A percentile compares a stretch with the other conserved stretches of the same genome.
phyloP scores from a whole-genome alignment of 2,888 invertebrate genomes.

The Cactoblastis cactorum region DNA sequence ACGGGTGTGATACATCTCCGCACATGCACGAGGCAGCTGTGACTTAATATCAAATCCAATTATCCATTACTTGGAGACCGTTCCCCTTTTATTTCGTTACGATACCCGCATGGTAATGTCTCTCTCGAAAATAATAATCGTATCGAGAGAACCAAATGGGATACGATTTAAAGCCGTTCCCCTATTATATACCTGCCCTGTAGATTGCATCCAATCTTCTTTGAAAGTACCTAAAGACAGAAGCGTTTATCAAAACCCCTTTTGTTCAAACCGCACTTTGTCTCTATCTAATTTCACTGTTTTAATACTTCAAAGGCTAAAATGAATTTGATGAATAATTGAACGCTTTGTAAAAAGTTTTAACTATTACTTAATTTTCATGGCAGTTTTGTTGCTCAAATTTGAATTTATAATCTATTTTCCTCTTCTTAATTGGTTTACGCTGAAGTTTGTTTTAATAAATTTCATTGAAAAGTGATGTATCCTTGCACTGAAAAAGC shows the following conservation, averaged over 20 bases:
- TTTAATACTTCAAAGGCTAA: conserved; percentile 21
- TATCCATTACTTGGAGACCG: conserved; percentile 43
- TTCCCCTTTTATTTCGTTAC: conserved; percentile 49
- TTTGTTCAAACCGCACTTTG: conserved; percentile 27
- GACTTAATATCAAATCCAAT: conserved; percentile 49
- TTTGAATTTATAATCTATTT: background rate
- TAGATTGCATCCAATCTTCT: conserved; percentile 32
- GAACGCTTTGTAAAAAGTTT: conserved; percentile 4
- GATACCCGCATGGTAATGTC: conserved; percentile 52
- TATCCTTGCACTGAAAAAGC: too few species aligned
- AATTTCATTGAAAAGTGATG: background rate
- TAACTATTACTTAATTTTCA: background rate
- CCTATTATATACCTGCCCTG: conserved; percentile 37
- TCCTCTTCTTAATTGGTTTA: background rate
- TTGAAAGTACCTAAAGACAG: conserved; percentile 25
- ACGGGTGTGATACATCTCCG: conserved; percentile 14
- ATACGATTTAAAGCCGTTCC: conserved; percentile 27
- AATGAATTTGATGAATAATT: conserved; percentile 12
- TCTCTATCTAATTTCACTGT: conserved; percentile 26
- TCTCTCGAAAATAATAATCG: conserved; percentile 51
- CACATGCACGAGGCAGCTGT: conserved; percentile 38
- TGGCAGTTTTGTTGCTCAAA: background rate
- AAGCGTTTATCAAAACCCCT: conserved; percentile 26
- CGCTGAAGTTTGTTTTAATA: background rate
- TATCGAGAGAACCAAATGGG: conserved; percentile 39